phyloP scores from a whole-genome alignment of 2,113 vertebrate species.

The Leuciscus idus region DNA sequence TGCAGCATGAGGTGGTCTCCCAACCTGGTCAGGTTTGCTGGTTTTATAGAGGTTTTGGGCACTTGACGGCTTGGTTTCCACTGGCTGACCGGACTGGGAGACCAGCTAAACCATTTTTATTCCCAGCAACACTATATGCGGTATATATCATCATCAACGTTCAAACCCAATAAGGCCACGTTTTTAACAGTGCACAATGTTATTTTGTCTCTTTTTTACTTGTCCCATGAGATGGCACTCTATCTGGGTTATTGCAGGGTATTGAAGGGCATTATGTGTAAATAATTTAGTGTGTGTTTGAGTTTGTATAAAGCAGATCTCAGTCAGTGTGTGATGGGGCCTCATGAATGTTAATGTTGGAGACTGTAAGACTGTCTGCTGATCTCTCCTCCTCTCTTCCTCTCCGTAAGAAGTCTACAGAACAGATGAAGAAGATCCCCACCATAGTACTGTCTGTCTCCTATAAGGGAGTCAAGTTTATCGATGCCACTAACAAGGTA shows the following conservation, averaged over 20 bases:
- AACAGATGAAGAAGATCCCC: slow-evolving; percentile 99
- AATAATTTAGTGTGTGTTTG: slow-evolving; percentile 32
- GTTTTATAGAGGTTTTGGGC: neutral
- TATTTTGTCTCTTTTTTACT: neutral
- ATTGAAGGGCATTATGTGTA: neutral
- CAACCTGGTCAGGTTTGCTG: neutral
- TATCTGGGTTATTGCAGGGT: slow-evolving; percentile 14
- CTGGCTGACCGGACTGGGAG: neutral
- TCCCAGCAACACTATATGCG: neutral
- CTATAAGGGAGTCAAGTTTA: slow-evolving; percentile 99
- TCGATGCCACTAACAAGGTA: slow-evolving; percentile 99
- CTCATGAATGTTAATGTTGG: slow-evolving; percentile 20
- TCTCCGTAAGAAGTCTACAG: slow-evolving; percentile 92
- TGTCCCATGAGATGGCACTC: neutral
- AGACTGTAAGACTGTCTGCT: slow-evolving; percentile 34
- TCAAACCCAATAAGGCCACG: neutral
- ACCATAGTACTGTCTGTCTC: slow-evolving; percentile 97
- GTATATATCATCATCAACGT: neutral
- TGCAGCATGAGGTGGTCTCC: neutral
- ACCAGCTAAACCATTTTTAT: neutral
- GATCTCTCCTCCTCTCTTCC: slow-evolving; percentile 60
- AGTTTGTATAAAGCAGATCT: slow-evolving; percentile 10
- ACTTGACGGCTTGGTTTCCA: neutral
- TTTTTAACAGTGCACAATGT: neutral
- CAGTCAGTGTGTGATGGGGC: slow-evolving; percentile 15